Evolutionary conservation across 2,888 invertebrate species (phyloP).

Genomic region (Criorhina ranunculi): DNA sequence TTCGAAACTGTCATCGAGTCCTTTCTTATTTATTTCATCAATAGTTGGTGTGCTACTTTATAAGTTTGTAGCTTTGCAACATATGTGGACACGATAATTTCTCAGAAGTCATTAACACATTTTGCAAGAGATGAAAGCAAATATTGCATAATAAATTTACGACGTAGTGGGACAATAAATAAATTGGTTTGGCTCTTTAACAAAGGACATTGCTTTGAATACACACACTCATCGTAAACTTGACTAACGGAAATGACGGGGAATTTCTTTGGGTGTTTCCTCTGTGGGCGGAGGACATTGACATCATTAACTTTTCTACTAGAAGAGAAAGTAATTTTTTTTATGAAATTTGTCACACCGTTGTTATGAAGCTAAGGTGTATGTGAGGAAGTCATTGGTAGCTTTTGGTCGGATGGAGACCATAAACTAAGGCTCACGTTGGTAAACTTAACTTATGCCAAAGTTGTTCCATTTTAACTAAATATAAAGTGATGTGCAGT

Average conservation of each 20-base stretch:
- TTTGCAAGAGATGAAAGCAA: conserved; percentile 8
- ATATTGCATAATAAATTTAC: not conserved
- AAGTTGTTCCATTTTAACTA: no score
- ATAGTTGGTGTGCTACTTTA: not conserved
- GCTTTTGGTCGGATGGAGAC: no score
- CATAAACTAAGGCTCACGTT: no score
- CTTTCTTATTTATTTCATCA: not conserved
- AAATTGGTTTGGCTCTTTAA: conserved; percentile 4
- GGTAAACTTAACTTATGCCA: no score
- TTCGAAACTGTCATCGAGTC: not conserved
- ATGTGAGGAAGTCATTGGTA: no score
- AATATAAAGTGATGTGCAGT: no score
- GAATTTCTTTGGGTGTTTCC: not conserved
- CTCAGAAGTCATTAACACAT: not conserved
- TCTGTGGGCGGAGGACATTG: conserved; percentile 14
- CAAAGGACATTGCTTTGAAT: not conserved
- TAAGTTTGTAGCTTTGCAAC: no score
- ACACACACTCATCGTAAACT: not conserved
- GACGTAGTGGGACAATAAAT: conserved; percentile 4
- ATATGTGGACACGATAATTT: not conserved
- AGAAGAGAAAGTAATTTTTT: not conserved
- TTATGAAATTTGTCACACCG: not conserved
- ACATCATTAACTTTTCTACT: not conserved
- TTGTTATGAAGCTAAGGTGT: no score
- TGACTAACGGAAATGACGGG: not conserved